Percentiles rank a stretch among this genome's conserved stretches.
phyloP scores from a whole-genome alignment of 2,888 invertebrate genomes.

The Ophonus ardosiacus region DNA sequence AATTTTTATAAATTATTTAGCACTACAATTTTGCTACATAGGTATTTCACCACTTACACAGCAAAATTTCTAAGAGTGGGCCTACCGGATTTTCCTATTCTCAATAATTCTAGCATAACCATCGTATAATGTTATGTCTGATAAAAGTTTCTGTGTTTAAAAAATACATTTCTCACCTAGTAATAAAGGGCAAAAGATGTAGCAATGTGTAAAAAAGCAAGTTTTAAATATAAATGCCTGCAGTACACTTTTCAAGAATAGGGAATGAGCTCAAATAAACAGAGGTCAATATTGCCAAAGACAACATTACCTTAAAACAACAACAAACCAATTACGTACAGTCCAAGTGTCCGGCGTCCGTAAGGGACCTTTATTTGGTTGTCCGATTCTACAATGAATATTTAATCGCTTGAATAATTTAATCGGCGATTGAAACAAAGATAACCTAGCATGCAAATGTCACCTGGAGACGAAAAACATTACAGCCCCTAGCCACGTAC shows the following conservation, averaged over 20 bases:
- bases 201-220: too few species aligned
- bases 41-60: too few species aligned
- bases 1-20: too few species aligned
- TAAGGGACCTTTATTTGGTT: constrained; percentile 16
- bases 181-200: too few species aligned
- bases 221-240: neutral
- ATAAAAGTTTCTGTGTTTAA: too few species aligned
- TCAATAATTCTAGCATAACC: too few species aligned
- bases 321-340: constrained; percentile 21
- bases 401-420: constrained; percentile 27
- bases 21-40: too few species aligned
- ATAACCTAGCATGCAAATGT: constrained; percentile 28
- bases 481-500: neutral
- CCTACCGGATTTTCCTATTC: too few species aligned
- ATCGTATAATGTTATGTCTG: too few species aligned
- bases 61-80: too few species aligned
- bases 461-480: constrained; percentile 15
- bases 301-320: constrained; percentile 12
- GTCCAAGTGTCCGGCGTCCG: neutral
- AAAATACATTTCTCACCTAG: too few species aligned
- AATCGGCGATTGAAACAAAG: constrained; percentile 36
- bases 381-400: constrained; percentile 33
- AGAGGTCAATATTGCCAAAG: neutral
- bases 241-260: neutral
- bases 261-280: neutral